These are phyloP conservation scores for Spodoptera exigua DNA, from an alignment of 2,888 invertebrate genomes.

Conservation along the genomic window DNA sequence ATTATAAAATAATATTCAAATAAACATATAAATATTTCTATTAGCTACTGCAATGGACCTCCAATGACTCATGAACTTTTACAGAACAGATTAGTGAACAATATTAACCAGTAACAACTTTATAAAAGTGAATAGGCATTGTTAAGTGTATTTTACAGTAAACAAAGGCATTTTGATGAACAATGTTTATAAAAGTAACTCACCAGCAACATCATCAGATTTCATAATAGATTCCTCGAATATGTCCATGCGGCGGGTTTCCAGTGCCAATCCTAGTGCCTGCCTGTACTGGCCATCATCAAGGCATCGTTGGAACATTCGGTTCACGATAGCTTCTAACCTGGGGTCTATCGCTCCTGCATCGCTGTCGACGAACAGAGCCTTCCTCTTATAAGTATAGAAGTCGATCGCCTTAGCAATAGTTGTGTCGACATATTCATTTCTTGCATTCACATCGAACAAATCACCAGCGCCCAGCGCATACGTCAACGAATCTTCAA, in stretches of 20 bases:
- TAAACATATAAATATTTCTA: no score
- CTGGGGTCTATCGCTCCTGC: conserved; percentile 93
- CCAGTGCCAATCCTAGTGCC: conserved; percentile 98
- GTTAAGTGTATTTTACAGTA: neutral
- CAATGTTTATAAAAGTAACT: conserved; percentile 29
- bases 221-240: conserved; percentile 97
- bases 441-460: conserved; percentile 97
- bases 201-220: conserved; percentile 95
- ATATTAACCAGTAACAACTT: no score
- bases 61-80: conserved; percentile 22
- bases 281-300: conserved; percentile 98
- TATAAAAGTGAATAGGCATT: no score
- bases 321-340: conserved; percentile 97
- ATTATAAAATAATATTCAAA: no score
- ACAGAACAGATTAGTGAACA: neutral
- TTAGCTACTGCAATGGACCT: neutral
- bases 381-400: conserved; percentile 96
- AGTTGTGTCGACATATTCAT: conserved; percentile 99
- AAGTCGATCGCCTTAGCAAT: conserved; percentile 99
- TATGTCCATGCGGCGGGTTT: conserved; percentile 99
- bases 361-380: conserved; percentile 91
- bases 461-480: conserved; percentile 98
- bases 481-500: conserved; percentile 98
- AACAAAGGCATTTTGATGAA: conserved; percentile 5
- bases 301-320: conserved; percentile 98